Evolutionary conservation across 2,888 invertebrate genomes (phyloP), one percentile per base, ranked within the genome.

Genomic region (Aproaerema taeniolella): DNA sequence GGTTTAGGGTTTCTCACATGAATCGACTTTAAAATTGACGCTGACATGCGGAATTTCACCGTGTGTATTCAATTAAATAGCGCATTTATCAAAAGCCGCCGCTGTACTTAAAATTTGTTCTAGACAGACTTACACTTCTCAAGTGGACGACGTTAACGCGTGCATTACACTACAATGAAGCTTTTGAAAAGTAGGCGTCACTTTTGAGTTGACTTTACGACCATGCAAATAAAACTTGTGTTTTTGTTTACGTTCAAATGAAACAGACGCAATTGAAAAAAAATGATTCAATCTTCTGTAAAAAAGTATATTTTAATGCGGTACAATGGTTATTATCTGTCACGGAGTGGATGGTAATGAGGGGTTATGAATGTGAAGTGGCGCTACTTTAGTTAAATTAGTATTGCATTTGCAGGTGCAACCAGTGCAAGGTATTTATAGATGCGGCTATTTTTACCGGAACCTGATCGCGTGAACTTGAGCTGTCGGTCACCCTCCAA

Each of bases 341-440:
- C 35, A 39, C 15, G 38, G 31, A 30, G 17, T 13, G 31, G 15
- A 7, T 13, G 36, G n/a, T 42, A 42, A 42, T 42, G 37, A 34
- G 24, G 34, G 42, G 11, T 38, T 34, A 30, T 30, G 34, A 25
- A 10, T 33, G 24, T 31, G 24, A 17, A 32, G 13, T 30, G 32
- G 30, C 53, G 7, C 20, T n/a, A n/a, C 20, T 49, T 47, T 47
- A 45, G 47, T 44, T 42, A 48, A 48, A 43, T 46, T 46, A 48
- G 49, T 55, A 49, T 58, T 53, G 49, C 53, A 52, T 63, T 65
- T 61, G 74, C 76, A 77, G 72, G 77, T 79, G 74, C 69, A 76
- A 81, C 75, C 74, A 66, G 71, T 74, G 68, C 63, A 59, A 65
- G 49, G 57, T 83, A 83, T 83, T 82, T 81, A 78, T 82, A 83